phyloP scores from a whole-genome alignment of 2,888 invertebrate species.

The Orthonychiurus folsomi region DNA sequence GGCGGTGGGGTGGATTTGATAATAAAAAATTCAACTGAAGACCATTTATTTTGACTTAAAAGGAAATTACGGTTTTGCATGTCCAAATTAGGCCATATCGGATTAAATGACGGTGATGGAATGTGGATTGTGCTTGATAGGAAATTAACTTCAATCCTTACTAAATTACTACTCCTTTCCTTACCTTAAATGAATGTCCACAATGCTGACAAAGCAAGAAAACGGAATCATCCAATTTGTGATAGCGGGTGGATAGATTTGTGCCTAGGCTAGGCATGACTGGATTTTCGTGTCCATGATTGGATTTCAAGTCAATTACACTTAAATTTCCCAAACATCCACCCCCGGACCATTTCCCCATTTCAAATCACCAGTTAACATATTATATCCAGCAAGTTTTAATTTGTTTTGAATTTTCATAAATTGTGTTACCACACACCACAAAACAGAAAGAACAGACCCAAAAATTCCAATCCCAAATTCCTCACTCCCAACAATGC shows the following conservation, averaged over 20 bases:
- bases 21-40: no score
- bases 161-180: constrained; percentile 3
- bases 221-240: constrained; percentile 38
- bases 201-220: constrained; percentile 37
- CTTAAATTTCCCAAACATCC: background rate
- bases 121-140: no score
- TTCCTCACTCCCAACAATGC: background rate
- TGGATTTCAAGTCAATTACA: background rate
- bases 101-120: no score
- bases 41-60: background rate
- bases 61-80: background rate
- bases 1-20: no score
- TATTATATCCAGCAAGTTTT: no score
- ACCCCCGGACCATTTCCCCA: background rate
- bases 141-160: background rate
- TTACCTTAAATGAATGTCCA: constrained; percentile 38
- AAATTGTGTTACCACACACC: background rate
- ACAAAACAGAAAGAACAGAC: background rate
- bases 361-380: background rate
- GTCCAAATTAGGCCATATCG: background rate
- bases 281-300: background rate
- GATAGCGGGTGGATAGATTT: constrained; percentile 27
- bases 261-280: background rate
- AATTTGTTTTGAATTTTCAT: background rate
- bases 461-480: background rate